Evolutionary conservation across 2,888 invertebrate species (phyloP), one percentile per base, ranked within the genome.

Genomic region (Stenodera caucasica): DNA sequence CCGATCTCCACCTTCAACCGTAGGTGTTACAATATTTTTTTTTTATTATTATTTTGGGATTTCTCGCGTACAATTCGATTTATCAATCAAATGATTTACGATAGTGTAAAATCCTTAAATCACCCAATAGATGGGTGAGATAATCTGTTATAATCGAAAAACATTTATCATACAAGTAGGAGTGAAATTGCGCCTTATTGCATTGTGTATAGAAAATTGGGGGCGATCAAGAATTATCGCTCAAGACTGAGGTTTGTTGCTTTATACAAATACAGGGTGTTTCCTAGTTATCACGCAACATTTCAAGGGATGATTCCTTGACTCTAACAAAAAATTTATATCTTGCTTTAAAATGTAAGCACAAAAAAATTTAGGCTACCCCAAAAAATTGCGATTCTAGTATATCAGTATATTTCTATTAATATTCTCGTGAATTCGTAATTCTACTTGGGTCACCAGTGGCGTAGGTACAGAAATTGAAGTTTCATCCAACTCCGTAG

Each of bases 111-210:
- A 40, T 18, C 37, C 14, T 2, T 15, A 12, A n/a, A 33, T 12
- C n/a, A n/a, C 14, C 14, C n/a, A 33, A 15, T 37, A 37, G 37
- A 37, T 37, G 14, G 37, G 9, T 40, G 37, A 9, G 9, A 40
- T 40, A 40, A 40, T 40, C 37, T 40, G 37, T 40, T 40, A 40
- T 40, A 40, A 40, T 40, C 37, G 37, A 40, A 40, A 15, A 18
- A 40, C 37, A 40, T 40, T 40, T 18, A 40, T 40, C 37, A 40
- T 8, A 40, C 1, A 33, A 33, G 1, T n/a, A 11, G 18, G 3
- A 1, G 5, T 14, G 35, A 35, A 35, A 40, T 40, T 40, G 35
- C n/a, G 14, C 14, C 14, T 35, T 35, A 35, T 14, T 32, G 32
- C 3, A 35, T 35, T 35, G 14, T 35, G 6, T n/a, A n/a, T 35